Evolutionary conservation across 2,797 vertebrate species (phyloP).

Genomic region (Aldrovandia affinis): DNA sequence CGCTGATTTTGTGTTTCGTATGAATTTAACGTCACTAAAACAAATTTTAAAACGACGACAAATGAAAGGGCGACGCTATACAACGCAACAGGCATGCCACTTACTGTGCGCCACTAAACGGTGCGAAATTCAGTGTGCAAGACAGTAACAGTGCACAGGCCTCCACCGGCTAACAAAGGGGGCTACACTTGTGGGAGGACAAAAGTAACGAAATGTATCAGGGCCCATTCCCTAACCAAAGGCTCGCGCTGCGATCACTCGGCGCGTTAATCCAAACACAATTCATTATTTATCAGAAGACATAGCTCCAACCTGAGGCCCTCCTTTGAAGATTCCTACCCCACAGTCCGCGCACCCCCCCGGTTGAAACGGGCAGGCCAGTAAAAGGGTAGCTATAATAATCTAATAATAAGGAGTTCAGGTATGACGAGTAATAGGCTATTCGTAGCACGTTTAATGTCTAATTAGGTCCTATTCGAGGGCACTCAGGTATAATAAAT

Average conservation of each 20-base stretch:
- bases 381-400: not conserved
- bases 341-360: not conserved
- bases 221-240: conserved; percentile 49
- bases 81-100: too few relatives aligned
- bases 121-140: too few relatives aligned
- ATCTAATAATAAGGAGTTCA: not conserved
- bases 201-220: conserved; percentile 43
- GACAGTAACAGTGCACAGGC: too few relatives aligned
- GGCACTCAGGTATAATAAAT: not conserved
- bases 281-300: conserved; percentile 75
- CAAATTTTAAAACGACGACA: not conserved
- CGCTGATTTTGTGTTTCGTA: not conserved
- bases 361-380: not conserved
- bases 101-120: too few relatives aligned
- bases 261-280: conserved; percentile 71
- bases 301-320: conserved; percentile 63
- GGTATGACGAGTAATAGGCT: not conserved
- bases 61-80: too few relatives aligned
- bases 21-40: not conserved
- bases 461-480: conserved; percentile 12
- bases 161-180: not conserved
- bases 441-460: conserved; percentile 15
- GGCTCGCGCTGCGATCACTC: conserved; percentile 56
- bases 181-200: conserved; percentile 35
- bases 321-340: conserved; percentile 53